Percentiles rank a stretch among this genome's conserved stretches.
phyloP scores from a whole-genome alignment of 2,888 invertebrate genomes.

The Hirtodrosophila cameraria region DNA sequence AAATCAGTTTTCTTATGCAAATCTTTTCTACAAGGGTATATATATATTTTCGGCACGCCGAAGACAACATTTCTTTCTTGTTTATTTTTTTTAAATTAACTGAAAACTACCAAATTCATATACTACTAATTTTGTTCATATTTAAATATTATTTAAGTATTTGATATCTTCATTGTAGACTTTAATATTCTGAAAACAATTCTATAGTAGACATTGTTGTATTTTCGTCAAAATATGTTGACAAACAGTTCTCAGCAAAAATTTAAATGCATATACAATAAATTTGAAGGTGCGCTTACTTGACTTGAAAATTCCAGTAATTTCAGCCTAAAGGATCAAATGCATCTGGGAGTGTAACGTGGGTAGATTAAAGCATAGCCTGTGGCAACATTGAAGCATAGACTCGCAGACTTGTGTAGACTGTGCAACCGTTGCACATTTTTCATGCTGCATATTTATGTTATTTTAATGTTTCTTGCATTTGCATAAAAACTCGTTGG shows the following conservation, averaged over 20 bases:
- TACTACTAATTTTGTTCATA: too few relatives aligned
- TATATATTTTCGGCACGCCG: too few relatives aligned
- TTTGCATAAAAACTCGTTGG: constrained; percentile 57
- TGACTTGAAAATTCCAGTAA: constrained; percentile 11
- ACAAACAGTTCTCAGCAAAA: not conserved
- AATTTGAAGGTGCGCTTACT: constrained; percentile 36
- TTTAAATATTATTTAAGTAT: too few relatives aligned
- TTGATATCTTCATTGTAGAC: too few relatives aligned
- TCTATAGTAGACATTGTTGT: too few relatives aligned
- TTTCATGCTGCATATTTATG: constrained; percentile 58
- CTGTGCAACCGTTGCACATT: constrained; percentile 58
- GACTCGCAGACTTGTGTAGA: constrained; percentile 20
- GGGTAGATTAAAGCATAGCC: constrained; percentile 38
- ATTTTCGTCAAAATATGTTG: not conserved
- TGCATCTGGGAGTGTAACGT: constrained; percentile 4
- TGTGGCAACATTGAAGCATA: constrained; percentile 23
- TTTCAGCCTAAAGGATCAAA: constrained; percentile 36
- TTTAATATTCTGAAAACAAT: too few relatives aligned
- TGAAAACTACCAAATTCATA: too few relatives aligned
- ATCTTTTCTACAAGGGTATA: too few relatives aligned
- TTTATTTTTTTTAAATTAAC: too few relatives aligned
- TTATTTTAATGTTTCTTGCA: constrained; percentile 50
- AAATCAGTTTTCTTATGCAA: too few relatives aligned
- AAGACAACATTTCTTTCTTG: too few relatives aligned
- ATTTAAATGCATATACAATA: constrained; percentile 29